Base-by-base conservation (phyloP, 1,140 invertebrate genomes). In the Limonius californicus region DNA sequence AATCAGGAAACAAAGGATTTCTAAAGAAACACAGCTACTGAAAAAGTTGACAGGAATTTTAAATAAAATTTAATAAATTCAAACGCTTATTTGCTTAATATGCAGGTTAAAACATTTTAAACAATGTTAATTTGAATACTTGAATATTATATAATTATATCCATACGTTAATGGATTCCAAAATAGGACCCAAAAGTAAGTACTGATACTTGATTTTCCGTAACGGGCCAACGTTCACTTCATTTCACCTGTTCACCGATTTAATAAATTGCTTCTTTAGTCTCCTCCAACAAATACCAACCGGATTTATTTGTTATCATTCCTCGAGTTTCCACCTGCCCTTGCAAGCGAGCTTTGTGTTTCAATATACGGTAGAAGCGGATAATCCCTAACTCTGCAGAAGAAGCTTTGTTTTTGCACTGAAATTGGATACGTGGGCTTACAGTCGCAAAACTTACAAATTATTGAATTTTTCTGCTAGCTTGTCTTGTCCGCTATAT, bases 391-490 rank as follows among this genome's bases (percentile, higher is more conserved):
- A 20, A 7, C 54, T 55, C 12, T 55, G 3, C 21, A 35, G 11
- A 55, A 55, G 8, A n/a, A 18, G 9, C 15, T 35, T 55, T 21
- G 18, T 55, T 55, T 27, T 39, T 55, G n/a, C 30, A 14, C 19
- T 2, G 30, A 12, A 55, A 55, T 55, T 27, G 54, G 54, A 55
- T 55, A 32, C 8, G 15, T 12, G 11, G 19, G 54, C 54, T 55
- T 55, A 55, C 27, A 14, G 54, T 20, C 15, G 7, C 54, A 55
- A 27, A 55, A 55, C 54, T 27, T 30, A 55, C 54, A 55, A 55
- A 55, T 55, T 55, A 55, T 55, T 30, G 54, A 55, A 55, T 55
- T 35, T 14, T 55, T 35, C 21, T 55, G 21, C 15, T 27, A 18
- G n/a, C 4, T 55, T 55, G 8, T 27, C 30, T 27, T n/a, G 20